A percentile compares a stretch with the other conserved stretches of the same genome.
Evolutionary conservation across 2,113 vertebrate genomes (phyloP).

Genomic region (Malaclemys terrapin): DNA sequence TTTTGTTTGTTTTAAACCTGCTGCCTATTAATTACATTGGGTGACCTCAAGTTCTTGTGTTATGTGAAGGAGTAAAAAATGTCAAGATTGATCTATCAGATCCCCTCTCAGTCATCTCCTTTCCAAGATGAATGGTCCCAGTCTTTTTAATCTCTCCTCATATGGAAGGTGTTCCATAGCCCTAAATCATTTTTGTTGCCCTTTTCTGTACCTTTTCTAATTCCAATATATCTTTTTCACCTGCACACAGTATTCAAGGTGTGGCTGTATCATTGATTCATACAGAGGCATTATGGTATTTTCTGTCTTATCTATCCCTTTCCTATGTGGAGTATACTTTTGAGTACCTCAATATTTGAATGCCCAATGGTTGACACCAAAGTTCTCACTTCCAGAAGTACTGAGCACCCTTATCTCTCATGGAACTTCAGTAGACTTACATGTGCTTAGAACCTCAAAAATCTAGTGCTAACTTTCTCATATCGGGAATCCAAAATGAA

Average conservation of each 20-base stretch:
- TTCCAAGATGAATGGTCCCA: neutral
- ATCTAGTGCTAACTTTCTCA: neutral
- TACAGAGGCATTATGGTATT: neutral
- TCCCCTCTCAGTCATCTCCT: neutral
- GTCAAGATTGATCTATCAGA: neutral
- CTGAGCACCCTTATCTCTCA: neutral
- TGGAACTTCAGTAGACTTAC: neutral
- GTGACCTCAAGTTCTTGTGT: neutral
- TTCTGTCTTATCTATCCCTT: neutral
- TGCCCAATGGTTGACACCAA: neutral
- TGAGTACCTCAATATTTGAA: neutral
- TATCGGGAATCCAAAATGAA: neutral
- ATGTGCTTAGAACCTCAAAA: neutral
- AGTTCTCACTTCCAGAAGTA: fast-evolving
- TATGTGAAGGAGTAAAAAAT: neutral
- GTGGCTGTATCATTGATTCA: neutral
- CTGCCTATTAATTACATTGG: neutral
- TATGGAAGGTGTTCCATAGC: neutral
- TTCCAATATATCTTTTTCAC: neutral
- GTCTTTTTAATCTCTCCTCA: neutral
- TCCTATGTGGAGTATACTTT: neutral
- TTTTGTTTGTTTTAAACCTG: neutral
- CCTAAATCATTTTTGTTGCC: neutral
- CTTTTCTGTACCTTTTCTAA: neutral
- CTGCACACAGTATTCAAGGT: neutral